Conservation (phyloP, 92 coral and sea anemone species). For the Palythoa grandiflora region DNA sequence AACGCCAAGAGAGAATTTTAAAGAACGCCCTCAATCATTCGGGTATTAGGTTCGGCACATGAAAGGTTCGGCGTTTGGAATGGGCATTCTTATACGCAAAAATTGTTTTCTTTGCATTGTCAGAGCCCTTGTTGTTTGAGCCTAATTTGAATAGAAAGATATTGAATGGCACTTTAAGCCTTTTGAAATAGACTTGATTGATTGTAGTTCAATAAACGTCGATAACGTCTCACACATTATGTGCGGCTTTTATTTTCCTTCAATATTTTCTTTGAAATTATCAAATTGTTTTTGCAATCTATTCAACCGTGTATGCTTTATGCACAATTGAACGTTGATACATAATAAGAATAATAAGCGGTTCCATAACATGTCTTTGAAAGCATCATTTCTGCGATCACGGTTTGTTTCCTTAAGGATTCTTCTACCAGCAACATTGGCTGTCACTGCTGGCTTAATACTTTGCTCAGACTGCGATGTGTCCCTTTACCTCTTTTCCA, state of each 20-base stretch:
- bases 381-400: neutral
- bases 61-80: no score
- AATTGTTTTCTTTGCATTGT: no score
- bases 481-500: conserved; percentile 77
- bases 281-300: neutral
- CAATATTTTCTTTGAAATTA: neutral
- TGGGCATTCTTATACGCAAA: neutral
- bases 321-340: neutral
- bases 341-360: neutral
- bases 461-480: conserved; percentile 74
- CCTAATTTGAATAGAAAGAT: neutral
- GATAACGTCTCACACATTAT: no score
- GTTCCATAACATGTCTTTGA: conserved; percentile 25
- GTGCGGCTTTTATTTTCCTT: neutral
- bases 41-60: no score
- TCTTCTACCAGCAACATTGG: neutral
- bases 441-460: neutral
- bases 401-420: neutral
- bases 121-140: neutral
- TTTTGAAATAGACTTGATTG: neutral
- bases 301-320: neutral
- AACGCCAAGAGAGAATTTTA: no score
- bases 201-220: neutral
- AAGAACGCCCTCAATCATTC: no score
- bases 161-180: neutral